phyloP scores from a whole-genome alignment of 2,113 vertebrate species.

The Apteryx mantelli region DNA sequence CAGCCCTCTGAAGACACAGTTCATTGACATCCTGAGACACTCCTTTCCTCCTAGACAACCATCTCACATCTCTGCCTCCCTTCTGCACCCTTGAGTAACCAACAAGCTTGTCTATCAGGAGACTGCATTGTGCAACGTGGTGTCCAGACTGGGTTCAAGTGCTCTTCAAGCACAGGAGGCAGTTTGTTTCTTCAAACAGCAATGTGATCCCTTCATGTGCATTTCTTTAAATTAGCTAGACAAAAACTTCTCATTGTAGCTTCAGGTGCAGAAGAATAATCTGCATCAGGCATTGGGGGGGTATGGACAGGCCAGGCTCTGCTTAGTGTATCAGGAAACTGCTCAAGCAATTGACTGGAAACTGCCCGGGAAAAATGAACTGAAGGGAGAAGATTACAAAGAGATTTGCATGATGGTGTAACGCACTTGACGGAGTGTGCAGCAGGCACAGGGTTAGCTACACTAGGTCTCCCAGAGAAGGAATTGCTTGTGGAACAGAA shows the following conservation, averaged over 20 bases:
- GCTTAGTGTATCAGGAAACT: neutral
- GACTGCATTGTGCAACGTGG: neutral
- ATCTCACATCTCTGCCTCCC: neutral
- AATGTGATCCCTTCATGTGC: neutral
- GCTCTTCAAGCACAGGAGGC: neutral
- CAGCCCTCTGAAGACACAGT: neutral
- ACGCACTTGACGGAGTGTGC: neutral
- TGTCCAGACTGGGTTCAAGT: neutral
- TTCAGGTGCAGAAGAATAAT: neutral
- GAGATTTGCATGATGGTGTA: neutral
- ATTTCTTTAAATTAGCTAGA: neutral
- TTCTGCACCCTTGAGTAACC: accelerated
- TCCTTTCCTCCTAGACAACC: neutral
- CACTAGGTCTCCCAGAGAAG: neutral
- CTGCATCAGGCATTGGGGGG: neutral
- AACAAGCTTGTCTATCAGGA: neutral
- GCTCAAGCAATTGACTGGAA: neutral
- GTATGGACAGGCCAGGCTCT: neutral
- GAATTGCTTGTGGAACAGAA: neutral
- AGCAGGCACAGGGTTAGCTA: neutral
- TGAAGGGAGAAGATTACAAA: neutral
- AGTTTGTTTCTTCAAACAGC: neutral
- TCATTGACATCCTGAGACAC: neutral
- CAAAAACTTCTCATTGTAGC: neutral
- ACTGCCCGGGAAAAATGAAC: neutral